phyloP scores from a whole-genome alignment of 2,113 vertebrate species.

The Nanger granti region DNA sequence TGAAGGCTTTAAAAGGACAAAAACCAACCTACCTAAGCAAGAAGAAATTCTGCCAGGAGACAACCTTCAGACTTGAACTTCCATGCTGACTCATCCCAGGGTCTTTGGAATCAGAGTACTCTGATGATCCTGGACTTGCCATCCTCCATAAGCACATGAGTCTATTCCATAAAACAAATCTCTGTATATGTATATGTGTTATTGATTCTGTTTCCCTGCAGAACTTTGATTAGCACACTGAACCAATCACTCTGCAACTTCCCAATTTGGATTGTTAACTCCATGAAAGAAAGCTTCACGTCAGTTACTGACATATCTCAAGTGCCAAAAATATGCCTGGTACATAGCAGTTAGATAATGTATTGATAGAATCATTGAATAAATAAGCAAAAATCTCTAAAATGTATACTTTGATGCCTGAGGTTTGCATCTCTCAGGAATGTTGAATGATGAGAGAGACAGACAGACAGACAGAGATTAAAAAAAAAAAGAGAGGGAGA shows the following conservation, averaged over 20 bases:
- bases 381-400: background rate
- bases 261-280: background rate
- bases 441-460: background rate
- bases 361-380: background rate
- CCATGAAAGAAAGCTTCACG: background rate
- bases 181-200: background rate
- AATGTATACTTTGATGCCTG: background rate
- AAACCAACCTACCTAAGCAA: background rate
- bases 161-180: background rate
- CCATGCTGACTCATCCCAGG: background rate
- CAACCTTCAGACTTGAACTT: background rate
- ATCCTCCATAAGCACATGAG: background rate
- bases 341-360: background rate
- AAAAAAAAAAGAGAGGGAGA: rapidly evolving
- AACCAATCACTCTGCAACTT: background rate
- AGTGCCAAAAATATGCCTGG: background rate
- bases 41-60: background rate
- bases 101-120: background rate
- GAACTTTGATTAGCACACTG: background rate
- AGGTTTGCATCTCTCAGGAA: background rate
- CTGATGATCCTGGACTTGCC: background rate
- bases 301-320: background rate
- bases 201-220: background rate
- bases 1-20: background rate
- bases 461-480: background rate